These are phyloP conservation scores for Neoarius graeffei DNA, from an alignment of 2,113 vertebrate species.

Conservation along the genomic window DNA sequence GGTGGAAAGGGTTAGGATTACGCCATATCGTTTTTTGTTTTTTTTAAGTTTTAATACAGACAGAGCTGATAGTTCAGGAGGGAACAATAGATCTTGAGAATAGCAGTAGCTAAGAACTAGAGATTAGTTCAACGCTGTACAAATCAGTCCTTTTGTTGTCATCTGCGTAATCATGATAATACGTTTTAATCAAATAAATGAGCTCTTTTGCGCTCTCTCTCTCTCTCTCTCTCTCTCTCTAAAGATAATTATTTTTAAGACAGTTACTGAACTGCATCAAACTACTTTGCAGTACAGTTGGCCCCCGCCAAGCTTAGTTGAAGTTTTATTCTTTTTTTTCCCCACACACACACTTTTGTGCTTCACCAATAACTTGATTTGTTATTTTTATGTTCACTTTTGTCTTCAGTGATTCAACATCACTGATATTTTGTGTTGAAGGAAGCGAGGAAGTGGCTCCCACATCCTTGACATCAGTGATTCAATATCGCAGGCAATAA, in stretches of 20 bases:
- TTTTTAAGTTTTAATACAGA: background rate
- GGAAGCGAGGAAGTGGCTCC: conserved; percentile 16
- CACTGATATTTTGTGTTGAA: conserved; percentile 7
- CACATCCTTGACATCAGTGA: conserved; percentile 33
- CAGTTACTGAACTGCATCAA: background rate
- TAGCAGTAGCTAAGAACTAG: too few species aligned
- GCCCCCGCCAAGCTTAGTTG: background rate
- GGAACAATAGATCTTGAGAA: background rate
- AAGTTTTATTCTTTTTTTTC: background rate
- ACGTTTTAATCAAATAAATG: background rate
- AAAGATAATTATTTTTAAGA: background rate
- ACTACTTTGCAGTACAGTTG: background rate
- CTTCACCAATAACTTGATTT: background rate
- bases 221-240: too few species aligned
- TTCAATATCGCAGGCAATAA: conserved; percentile 36
- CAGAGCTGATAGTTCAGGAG: background rate
- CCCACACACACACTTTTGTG: too few species aligned
- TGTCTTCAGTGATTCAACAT: background rate
- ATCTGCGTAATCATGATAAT: background rate
- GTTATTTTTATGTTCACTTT: background rate
- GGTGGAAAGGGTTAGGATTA: background rate
- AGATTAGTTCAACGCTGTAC: background rate
- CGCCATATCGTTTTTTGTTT: background rate
- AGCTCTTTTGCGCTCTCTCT: background rate
- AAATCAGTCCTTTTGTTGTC: background rate